These are phyloP conservation scores for Polypedilum vanderplanki DNA, from an alignment of 1,140 invertebrate species.

Conservation along the genomic window DNA sequence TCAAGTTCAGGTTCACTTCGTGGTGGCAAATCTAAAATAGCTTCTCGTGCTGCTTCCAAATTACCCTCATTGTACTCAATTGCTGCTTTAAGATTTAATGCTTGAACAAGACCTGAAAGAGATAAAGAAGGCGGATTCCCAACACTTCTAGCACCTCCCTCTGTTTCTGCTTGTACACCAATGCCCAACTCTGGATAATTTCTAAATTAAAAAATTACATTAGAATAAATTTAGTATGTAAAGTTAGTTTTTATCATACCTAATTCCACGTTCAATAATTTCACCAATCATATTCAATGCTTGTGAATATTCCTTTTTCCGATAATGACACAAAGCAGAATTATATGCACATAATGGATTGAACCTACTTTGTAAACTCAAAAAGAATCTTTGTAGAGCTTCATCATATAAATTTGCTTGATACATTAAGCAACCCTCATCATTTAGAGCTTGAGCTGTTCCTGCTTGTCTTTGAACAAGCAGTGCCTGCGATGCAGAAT, in stretches of 20 bases:
- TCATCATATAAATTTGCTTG: conserved; percentile 88
- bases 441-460: conserved; percentile 92
- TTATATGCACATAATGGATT: conserved; percentile 92
- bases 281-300: conserved; percentile 86
- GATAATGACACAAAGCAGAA: conserved; percentile 92
- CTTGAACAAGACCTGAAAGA: conserved; percentile 94
- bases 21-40: conserved; percentile 96
- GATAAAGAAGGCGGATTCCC: conserved; percentile 95
- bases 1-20: conserved; percentile 94
- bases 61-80: conserved; percentile 97
- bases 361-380: conserved; percentile 78
- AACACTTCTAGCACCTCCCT: conserved; percentile 59
- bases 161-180: conserved; percentile 96
- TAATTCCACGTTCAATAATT: conserved; percentile 92
- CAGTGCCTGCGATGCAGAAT: conserved; percentile 81
- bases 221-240: no score
- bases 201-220: conserved; percentile 42
- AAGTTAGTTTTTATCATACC: no score
- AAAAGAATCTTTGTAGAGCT: conserved; percentile 86
- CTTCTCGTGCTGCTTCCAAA: conserved; percentile 84
- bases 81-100: conserved; percentile 97
- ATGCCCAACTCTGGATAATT: conserved; percentile 97
- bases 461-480: conserved; percentile 82
- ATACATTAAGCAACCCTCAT: conserved; percentile 89
- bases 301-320: conserved; percentile 85